Percentiles rank a stretch among this genome's conserved stretches.
phyloP scores from a whole-genome alignment of 2,888 invertebrate species.

The Augochlorella aurata region DNA sequence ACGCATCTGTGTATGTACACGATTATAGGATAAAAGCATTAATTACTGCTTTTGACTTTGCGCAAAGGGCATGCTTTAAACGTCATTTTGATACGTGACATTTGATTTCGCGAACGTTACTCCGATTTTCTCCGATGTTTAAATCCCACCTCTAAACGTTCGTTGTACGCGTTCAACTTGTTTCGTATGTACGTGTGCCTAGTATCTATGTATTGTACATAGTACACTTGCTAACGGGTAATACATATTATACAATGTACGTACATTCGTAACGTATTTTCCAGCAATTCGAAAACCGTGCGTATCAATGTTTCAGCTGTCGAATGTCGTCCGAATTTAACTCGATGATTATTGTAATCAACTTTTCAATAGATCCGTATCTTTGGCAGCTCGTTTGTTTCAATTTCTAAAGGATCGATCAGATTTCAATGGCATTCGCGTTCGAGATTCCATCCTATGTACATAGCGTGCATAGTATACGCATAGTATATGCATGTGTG shows the following conservation, averaged over 20 bases:
- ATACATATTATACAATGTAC: too few species aligned
- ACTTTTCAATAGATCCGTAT: too few species aligned
- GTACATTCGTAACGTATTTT: background rate
- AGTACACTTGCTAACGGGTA: background rate
- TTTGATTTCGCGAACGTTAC: conserved; percentile 51
- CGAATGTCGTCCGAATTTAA: background rate
- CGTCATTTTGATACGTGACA: conserved; percentile 64
- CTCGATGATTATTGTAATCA: too few species aligned
- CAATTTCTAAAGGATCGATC: too few species aligned
- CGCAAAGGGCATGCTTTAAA: conserved; percentile 56
- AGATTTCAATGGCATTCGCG: too few species aligned
- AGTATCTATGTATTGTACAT: background rate
- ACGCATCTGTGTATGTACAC: background rate
- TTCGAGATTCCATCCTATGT: too few species aligned
- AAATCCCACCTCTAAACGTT: conserved; percentile 22
- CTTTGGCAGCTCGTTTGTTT: too few species aligned
- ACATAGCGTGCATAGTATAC: too few species aligned
- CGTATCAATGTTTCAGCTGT: background rate
- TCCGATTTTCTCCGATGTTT: conserved; percentile 28
- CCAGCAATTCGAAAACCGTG: background rate
- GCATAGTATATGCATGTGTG: too few species aligned
- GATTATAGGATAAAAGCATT: conserved; percentile 61
- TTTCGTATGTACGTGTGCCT: background rate
- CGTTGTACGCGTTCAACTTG: background rate
- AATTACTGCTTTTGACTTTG: conserved; percentile 64